Evolutionary conservation across 2,888 invertebrate species (phyloP).

Genomic region (Metallyticus violacea): DNA sequence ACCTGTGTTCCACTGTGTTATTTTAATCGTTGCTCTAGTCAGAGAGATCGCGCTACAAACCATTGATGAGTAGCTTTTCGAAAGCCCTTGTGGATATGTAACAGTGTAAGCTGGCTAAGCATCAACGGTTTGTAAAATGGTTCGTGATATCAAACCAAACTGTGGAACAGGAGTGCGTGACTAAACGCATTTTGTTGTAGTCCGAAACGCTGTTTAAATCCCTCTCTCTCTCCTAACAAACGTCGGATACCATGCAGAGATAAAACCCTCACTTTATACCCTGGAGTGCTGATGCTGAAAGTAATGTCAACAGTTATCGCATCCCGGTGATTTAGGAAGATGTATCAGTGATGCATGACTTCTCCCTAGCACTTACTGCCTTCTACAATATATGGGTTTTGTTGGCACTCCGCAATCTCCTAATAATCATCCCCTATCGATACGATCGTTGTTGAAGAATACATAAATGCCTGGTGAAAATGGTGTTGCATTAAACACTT

Average conservation of each 20-base stretch:
- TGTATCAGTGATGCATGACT: not conserved
- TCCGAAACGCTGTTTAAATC: not conserved
- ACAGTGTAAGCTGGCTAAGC: no score
- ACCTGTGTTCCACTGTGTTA: no score
- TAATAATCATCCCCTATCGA: not conserved
- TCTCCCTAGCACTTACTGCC: not conserved
- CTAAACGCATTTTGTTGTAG: not conserved
- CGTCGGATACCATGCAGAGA: not conserved
- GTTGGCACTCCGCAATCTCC: no score
- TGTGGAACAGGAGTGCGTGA: not conserved
- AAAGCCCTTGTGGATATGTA: not conserved
- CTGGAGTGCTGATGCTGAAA: no score
- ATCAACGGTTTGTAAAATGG: not conserved
- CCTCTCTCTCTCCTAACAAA: not conserved
- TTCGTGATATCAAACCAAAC: not conserved
- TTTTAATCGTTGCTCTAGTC: no score
- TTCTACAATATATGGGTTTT: no score
- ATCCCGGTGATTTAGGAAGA: not conserved
- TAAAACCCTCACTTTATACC: constrained; percentile 3
- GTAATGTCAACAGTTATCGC: no score
- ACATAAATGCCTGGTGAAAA: no score
- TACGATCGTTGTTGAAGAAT: no score
- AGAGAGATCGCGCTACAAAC: no score
- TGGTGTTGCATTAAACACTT: no score
- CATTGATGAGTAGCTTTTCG: not conserved